These are phyloP conservation scores for Hetaerina titia DNA, from an alignment of 2,888 invertebrate genomes.

Conservation along the genomic window DNA sequence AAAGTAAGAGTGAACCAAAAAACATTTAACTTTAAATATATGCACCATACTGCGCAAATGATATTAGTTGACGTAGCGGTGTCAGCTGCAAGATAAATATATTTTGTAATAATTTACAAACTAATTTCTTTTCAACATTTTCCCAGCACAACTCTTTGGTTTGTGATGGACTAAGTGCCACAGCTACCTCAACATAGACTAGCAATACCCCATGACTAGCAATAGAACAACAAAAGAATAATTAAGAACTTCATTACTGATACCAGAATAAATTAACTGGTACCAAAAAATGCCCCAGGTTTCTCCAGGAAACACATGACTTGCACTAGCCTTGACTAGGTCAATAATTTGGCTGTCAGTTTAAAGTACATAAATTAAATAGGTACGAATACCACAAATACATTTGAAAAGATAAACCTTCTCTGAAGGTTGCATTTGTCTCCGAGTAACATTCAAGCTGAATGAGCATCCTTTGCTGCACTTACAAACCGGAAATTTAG, in stretches of 20 bases:
- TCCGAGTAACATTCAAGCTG: constrained; percentile 63
- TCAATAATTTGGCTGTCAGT: constrained; percentile 71
- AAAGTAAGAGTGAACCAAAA: constrained; percentile 67
- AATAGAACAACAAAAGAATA: constrained; percentile 58
- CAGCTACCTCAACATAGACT: constrained; percentile 65
- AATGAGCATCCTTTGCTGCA: constrained; percentile 68
- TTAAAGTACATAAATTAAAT: constrained; percentile 70
- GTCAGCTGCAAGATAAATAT: constrained; percentile 64
- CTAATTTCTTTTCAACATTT: constrained; percentile 54
- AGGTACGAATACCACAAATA: constrained; percentile 71
- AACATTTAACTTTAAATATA: constrained; percentile 56
- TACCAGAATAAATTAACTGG: constrained; percentile 42
- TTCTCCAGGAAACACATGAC: constrained; percentile 72
- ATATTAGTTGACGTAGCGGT: constrained; percentile 63
- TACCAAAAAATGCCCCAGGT: constrained; percentile 46
- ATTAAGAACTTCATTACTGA: constrained; percentile 46
- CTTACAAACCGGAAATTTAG: constrained; percentile 65
- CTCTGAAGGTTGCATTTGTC: constrained; percentile 71
- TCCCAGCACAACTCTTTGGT: constrained; percentile 62
- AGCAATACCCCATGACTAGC: constrained; percentile 46
- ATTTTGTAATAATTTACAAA: constrained; percentile 65
- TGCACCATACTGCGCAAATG: constrained; percentile 63
- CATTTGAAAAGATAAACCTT: constrained; percentile 71
- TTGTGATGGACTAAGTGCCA: constrained; percentile 61
- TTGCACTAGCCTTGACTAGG: constrained; percentile 72